A percentile compares a stretch with the other conserved stretches of the same genome.
These are phyloP conservation scores for Helicoverpa zea DNA, from an alignment of 1,140 invertebrate genomes.

Conservation along the genomic window DNA sequence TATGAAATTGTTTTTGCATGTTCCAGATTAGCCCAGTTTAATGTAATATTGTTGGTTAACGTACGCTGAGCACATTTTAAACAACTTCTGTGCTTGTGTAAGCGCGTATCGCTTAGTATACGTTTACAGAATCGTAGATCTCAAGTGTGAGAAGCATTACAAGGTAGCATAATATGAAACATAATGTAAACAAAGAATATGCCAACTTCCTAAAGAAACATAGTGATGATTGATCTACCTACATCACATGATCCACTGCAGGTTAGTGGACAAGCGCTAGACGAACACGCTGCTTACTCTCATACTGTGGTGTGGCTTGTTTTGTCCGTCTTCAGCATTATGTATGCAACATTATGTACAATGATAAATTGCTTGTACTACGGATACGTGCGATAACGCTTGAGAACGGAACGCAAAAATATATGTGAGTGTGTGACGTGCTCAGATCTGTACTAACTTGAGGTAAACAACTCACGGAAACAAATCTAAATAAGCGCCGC, in stretches of 20 bases:
- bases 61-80: not conserved
- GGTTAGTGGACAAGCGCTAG: no score
- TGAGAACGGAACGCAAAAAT: conserved; percentile 24
- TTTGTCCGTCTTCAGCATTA: no score
- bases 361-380: conserved; percentile 26
- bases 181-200: not conserved
- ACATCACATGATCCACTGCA: no score
- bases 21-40: conserved; percentile 41
- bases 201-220: no score
- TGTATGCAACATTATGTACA: not conserved
- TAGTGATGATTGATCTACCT: no score
- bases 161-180: not conserved
- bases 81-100: not conserved
- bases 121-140: not conserved
- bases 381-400: conserved; percentile 32
- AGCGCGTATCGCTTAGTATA: not conserved
- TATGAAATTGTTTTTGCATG: conserved; percentile 51
- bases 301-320: no score
- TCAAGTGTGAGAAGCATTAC: not conserved
- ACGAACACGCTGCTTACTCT: no score
- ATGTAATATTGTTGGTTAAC: conserved; percentile 8
- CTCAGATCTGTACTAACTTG: not conserved
- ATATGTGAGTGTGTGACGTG: not conserved
- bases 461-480: conserved; percentile 20
- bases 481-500: conserved; percentile 26